Percentiles rank a stretch among this genome's conserved stretches.
These are phyloP conservation scores for Serrognathus titanus DNA, from an alignment of 2,888 invertebrate genomes.

Conservation along the genomic window DNA sequence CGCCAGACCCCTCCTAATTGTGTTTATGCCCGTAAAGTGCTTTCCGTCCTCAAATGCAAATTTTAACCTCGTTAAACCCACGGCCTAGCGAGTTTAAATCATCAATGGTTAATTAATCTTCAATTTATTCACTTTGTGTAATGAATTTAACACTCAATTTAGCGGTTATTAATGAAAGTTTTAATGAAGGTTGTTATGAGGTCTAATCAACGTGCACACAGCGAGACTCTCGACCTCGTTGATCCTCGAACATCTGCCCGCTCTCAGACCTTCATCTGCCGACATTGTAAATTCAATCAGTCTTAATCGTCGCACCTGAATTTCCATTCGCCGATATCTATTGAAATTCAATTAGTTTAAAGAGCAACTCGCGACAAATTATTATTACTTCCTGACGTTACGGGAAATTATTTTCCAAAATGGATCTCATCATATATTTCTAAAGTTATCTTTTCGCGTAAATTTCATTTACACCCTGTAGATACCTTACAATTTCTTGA, in stretches of 20 bases:
- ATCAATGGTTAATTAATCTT: constrained; percentile 55
- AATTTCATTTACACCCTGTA: too few relatives aligned
- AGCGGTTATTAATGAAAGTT: constrained; percentile 58
- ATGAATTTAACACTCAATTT: constrained; percentile 55
- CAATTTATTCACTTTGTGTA: constrained; percentile 55
- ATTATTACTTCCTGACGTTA: too few relatives aligned
- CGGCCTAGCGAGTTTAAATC: constrained; percentile 53
- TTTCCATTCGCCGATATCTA: not conserved
- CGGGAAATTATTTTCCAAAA: too few relatives aligned
- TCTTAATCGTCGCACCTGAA: constrained; percentile 6
- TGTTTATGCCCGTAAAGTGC: constrained; percentile 51
- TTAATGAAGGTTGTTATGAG: constrained; percentile 51
- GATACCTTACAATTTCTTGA: too few relatives aligned
- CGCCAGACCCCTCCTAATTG: constrained; percentile 44
- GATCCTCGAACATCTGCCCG: constrained; percentile 34
- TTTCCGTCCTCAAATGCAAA: constrained; percentile 55
- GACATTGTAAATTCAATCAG: constrained; percentile 33
- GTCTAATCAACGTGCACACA: constrained; percentile 27
- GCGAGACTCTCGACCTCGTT: constrained; percentile 11
- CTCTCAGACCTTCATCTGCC: constrained; percentile 31
- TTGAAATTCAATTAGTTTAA: too few relatives aligned
- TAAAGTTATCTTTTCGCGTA: too few relatives aligned
- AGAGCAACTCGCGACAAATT: too few relatives aligned
- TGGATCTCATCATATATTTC: too few relatives aligned
- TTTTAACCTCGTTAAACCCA: constrained; percentile 53